phyloP scores from a whole-genome alignment of 2,797 vertebrate species.

The Harpagifer antarcticus region DNA sequence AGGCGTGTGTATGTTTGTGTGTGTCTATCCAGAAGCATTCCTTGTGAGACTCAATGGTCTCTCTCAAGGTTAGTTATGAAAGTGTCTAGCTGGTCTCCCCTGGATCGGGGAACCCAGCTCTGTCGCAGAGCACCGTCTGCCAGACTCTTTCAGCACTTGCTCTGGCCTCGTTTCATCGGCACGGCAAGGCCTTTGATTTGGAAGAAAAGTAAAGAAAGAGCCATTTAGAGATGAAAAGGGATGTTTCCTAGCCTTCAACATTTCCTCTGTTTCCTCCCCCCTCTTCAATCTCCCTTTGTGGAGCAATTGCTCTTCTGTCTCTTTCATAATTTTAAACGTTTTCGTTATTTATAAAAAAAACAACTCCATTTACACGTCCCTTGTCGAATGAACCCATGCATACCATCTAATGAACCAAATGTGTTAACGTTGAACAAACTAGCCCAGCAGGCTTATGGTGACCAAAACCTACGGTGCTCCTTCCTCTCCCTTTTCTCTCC shows the following conservation, averaged over 20 bases:
- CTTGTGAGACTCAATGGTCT: slow-evolving; percentile 57
- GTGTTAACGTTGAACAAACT: background rate
- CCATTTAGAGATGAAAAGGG: slow-evolving; percentile 55
- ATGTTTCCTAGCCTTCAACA: slow-evolving; percentile 44
- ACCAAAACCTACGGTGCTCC: slow-evolving; percentile 31
- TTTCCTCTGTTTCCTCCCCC: slow-evolving; percentile 41
- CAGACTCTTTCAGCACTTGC: slow-evolving; percentile 68
- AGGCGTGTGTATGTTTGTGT: slow-evolving; percentile 49
- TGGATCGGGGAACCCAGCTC: slow-evolving; percentile 50
- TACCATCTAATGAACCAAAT: background rate
- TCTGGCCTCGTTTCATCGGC: slow-evolving; percentile 61
- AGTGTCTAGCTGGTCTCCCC: slow-evolving; percentile 60
- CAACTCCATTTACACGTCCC: slow-evolving; percentile 1
- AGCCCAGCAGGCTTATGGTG: background rate
- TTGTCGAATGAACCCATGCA: slow-evolving; percentile 18
- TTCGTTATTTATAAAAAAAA: background rate
- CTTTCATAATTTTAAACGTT: slow-evolving; percentile 15
- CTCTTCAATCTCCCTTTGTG: slow-evolving; percentile 35
- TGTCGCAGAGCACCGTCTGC: slow-evolving; percentile 46
- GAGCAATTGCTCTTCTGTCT: slow-evolving; percentile 34
- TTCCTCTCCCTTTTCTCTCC: slow-evolving; percentile 27
- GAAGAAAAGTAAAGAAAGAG: slow-evolving; percentile 46
- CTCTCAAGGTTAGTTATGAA: slow-evolving; percentile 60
- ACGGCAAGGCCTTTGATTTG: slow-evolving; percentile 63
- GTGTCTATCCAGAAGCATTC: slow-evolving; percentile 59